A percentile compares a stretch with the other conserved stretches of the same genome.
Evolutionary conservation across 2,113 vertebrate genomes (phyloP).

Genomic region (Tapirus terrestris): DNA sequence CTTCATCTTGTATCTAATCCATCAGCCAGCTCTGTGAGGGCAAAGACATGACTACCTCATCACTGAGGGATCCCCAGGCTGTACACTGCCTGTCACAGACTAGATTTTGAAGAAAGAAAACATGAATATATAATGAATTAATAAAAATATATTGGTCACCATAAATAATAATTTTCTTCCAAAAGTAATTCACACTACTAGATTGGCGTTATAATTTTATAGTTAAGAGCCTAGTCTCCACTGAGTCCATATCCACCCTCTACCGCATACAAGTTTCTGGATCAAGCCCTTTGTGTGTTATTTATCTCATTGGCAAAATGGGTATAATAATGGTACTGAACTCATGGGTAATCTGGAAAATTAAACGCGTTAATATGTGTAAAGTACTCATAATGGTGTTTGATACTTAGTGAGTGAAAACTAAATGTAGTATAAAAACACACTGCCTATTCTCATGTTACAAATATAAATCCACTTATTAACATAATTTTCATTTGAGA

Average conservation of each 20-base stretch:
- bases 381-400: not conserved
- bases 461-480: not conserved
- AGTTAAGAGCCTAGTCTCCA: not conserved
- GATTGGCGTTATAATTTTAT: not conserved
- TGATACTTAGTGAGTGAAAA: not conserved
- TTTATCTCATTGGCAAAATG: not conserved
- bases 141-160: not conserved
- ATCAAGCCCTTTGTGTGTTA: not conserved
- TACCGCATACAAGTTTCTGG: not conserved
- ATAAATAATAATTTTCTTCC: not conserved
- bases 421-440: not conserved
- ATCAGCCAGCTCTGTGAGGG: not conserved
- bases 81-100: not conserved
- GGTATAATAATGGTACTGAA: not conserved
- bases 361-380: not conserved
- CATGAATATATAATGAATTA: not conserved
- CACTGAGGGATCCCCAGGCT: too few species aligned
- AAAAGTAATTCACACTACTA: not conserved
- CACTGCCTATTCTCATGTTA: not conserved
- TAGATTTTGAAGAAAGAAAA: not conserved
- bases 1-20: not conserved
- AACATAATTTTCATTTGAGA: not conserved
- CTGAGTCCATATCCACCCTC: not conserved
- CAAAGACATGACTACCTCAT: not conserved
- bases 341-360: not conserved